phyloP scores from a whole-genome alignment of 2,113 vertebrate genomes.

The Ammodramus savannarum region DNA sequence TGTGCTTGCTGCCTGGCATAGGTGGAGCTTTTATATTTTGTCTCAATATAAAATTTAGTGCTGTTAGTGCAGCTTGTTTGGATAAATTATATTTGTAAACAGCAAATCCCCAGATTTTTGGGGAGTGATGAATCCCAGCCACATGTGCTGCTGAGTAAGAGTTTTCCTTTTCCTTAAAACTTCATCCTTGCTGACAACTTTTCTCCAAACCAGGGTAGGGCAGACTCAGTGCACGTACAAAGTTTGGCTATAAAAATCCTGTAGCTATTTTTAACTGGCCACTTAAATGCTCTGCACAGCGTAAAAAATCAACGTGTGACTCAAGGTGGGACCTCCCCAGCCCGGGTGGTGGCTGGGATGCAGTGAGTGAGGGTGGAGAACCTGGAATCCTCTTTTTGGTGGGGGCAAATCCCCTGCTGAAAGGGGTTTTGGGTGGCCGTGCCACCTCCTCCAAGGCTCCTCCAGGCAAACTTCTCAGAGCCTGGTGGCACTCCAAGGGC shows the following conservation, averaged over 20 bases:
- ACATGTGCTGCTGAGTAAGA: not conserved
- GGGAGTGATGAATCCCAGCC: not conserved
- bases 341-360: not conserved
- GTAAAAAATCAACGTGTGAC: fast-evolving
- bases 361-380: not conserved
- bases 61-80: not conserved
- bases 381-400: not conserved
- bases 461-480: not conserved
- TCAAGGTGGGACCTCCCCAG: not conserved
- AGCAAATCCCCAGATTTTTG: not conserved
- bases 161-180: not conserved
- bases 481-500: not conserved
- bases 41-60: not conserved
- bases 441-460: not conserved
- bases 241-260: not conserved
- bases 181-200: not conserved
- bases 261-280: not conserved
- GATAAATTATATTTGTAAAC: not conserved
- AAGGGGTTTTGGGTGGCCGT: not conserved
- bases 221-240: fast-evolving
- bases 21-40: not conserved
- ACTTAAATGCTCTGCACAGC: not conserved
- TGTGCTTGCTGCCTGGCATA: not conserved
- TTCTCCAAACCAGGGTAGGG: not conserved
- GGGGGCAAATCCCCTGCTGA: not conserved